Base-by-base conservation (phyloP, 2,888 invertebrate species). In the Napeogenes inachia region DNA sequence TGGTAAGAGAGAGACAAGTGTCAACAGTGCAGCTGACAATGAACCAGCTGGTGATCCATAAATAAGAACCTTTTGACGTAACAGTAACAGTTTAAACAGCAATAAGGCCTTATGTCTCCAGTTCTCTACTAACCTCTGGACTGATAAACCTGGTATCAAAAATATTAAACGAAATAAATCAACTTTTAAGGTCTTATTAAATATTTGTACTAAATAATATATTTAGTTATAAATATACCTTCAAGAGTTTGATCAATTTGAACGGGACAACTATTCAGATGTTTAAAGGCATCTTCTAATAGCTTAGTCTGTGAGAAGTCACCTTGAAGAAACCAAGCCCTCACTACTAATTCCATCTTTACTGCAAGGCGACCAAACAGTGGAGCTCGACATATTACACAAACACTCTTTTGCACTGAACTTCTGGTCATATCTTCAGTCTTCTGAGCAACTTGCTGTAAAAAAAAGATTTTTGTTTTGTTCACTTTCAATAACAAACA, bases 381-480 rank as follows among this genome's bases (percentile, higher is more conserved):
- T 4, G 99, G 99, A 69, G 95, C 91, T 63, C 93, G 93, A 75
- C 98, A 97, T 62, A 99, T 91, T 21, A 99, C 97, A 90, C 98
- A 98, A 0, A 99, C 99, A 76, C 98, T 97, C 84, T 99, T 99
- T 89, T 99, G 99, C 13, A 99, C 98, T 4, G 98, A 98, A 75
- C 97, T 98, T 72, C 99, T 92, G 0, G 99, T 99, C 79, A 99
- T 97, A 78, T 99, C 99, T 3, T 97, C 96, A 3, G 98, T 97
- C 72, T 95, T 95, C 79, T 97, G 96, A 76, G 96, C 94, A 47
- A 99, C 92, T 92, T 97, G 96, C 97, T 98, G 83, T 10, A 68
- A 69, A 32, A 60, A 45, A 57, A n/a, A 33, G 56, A 42, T n/a
- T 35, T 13, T 42, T 54, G 38, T 2, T 33, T 10, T 30, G 21